Evolutionary conservation across 2,113 vertebrate species (phyloP).

Genomic region (Istiophorus platypterus): DNA sequence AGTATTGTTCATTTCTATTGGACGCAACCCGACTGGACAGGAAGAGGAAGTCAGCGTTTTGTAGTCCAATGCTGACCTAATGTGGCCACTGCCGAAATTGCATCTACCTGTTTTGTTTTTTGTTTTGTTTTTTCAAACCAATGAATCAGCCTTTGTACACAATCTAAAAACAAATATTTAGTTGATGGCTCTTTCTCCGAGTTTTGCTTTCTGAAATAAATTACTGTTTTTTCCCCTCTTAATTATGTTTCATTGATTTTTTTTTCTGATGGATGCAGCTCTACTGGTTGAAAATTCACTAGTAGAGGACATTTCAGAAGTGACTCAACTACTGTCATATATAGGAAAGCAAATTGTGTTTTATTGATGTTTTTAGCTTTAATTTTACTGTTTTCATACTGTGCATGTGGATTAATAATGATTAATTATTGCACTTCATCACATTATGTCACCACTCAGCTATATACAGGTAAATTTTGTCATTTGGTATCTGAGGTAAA

Average conservation of each 20-base stretch:
- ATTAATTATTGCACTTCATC: too few species aligned
- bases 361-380: not conserved
- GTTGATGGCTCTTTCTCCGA: not conserved
- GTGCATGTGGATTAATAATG: not conserved
- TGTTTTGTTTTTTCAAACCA: too few species aligned
- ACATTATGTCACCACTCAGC: too few species aligned
- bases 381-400: not conserved
- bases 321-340: not conserved
- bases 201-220: too few species aligned
- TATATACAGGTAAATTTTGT: too few species aligned
- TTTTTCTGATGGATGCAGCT: too few species aligned
- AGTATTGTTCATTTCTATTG: not conserved
- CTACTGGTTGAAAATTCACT: too few species aligned
- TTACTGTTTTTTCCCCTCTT: not conserved
- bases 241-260: not conserved
- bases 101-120: not conserved
- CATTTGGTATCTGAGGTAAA: too few species aligned
- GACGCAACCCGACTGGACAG: not conserved
- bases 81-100: conserved; percentile 15
- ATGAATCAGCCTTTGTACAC: not conserved
- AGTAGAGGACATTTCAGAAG: not conserved
- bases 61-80: conserved; percentile 23
- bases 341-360: too few species aligned
- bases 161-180: not conserved
- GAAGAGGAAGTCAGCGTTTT: not conserved